phyloP scores from a whole-genome alignment of 2,888 invertebrate genomes.

The Invenusta paracnida region DNA sequence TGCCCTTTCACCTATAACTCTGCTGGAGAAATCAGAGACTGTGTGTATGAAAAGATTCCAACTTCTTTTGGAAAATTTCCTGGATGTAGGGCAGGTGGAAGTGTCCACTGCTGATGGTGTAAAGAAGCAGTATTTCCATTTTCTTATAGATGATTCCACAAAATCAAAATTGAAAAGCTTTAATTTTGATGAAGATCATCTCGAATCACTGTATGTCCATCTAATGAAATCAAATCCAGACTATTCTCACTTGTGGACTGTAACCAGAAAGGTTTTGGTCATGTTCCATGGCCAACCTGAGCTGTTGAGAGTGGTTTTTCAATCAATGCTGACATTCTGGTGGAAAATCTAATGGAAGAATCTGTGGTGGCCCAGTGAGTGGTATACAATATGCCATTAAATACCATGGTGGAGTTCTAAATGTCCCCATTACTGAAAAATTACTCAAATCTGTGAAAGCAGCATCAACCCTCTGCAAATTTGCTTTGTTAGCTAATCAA shows the following conservation, averaged over 20 bases:
- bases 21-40: not conserved
- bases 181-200: constrained; percentile 9
- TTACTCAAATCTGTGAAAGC: constrained; percentile 10
- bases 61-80: constrained; percentile 14
- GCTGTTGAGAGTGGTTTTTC: constrained; percentile 15
- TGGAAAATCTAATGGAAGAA: constrained; percentile 15
- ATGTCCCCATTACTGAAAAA: constrained; percentile 6
- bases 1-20: not conserved
- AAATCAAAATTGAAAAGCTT: not conserved
- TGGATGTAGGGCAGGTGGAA: not conserved
- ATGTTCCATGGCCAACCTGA: constrained; percentile 16
- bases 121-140: constrained; percentile 8
- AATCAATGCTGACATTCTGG: not conserved
- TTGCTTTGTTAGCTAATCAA: constrained; percentile 26
- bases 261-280: not conserved
- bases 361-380: constrained; percentile 24
- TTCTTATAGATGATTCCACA: not conserved
- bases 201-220: not conserved
- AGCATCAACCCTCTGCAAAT: not conserved
- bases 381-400: constrained; percentile 16
- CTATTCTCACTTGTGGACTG: not conserved
- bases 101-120: not conserved
- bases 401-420: constrained; percentile 8
- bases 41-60: not conserved
- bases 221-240: constrained; percentile 1